Conservation (phyloP, 2,113 vertebrate species). For the Melospiza melodia region DNA sequence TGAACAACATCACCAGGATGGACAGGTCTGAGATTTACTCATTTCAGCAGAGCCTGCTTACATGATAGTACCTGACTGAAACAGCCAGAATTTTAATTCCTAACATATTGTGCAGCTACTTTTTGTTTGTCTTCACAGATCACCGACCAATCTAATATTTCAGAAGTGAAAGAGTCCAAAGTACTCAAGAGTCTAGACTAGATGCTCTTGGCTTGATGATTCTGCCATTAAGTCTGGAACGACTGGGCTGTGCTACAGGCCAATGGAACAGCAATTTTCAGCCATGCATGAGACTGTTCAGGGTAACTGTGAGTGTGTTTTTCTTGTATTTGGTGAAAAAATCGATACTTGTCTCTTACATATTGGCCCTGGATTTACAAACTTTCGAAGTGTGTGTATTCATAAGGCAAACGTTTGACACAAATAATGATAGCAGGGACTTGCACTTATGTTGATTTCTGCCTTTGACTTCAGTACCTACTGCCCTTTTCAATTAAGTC, state of each 20-base stretch:
- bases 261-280: background rate
- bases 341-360: background rate
- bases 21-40: slow-evolving; percentile 48
- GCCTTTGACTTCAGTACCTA: background rate
- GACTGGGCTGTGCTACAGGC: background rate
- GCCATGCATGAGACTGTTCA: background rate
- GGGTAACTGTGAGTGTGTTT: background rate
- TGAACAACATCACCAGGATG: slow-evolving; percentile 52
- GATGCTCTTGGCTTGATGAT: background rate
- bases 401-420: background rate
- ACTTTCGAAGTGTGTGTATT: background rate
- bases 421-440: background rate
- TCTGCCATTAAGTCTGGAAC: background rate
- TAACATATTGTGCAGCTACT: background rate
- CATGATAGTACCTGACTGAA: background rate
- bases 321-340: background rate
- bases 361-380: background rate
- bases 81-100: slow-evolving; percentile 40
- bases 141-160: background rate
- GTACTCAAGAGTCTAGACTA: background rate
- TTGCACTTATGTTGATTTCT: background rate
- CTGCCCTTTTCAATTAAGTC: background rate
- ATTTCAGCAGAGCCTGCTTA: background rate
- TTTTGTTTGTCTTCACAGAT: slow-evolving; percentile 3
- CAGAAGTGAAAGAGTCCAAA: background rate